These are phyloP conservation scores for Mnemiopsis leidyi DNA, from an alignment of 37 sponge, comb jelly and placozoan species.

Conservation along the genomic window DNA sequence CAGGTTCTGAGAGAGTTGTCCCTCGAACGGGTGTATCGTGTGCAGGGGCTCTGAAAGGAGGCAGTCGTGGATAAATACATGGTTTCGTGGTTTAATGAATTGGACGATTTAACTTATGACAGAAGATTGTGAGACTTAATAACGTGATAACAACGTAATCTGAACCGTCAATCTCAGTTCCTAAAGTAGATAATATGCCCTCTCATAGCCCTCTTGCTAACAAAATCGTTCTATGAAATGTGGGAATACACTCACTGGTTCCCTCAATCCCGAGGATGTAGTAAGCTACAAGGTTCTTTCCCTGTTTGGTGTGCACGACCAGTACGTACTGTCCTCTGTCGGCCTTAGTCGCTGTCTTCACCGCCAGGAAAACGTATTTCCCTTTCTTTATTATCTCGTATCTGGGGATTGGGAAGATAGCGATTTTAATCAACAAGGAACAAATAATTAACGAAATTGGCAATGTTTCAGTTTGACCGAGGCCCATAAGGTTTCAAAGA, in stretches of 20 bases:
- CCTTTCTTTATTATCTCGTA: slow-evolving; percentile 19
- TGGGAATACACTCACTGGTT: slow-evolving; percentile 23
- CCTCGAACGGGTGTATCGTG: not conserved
- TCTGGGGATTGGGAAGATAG: not conserved
- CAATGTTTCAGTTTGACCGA: not conserved
- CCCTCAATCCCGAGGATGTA: not conserved
- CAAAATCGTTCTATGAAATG: not conserved
- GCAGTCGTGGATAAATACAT: too few relatives aligned
- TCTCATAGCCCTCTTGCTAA: not conserved
- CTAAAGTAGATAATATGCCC: not conserved
- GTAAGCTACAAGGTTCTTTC: slow-evolving; percentile 38
- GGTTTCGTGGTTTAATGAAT: too few relatives aligned
- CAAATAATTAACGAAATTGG: too few relatives aligned
- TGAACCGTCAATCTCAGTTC: not conserved
- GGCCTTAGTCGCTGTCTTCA: not conserved
- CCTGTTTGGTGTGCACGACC: not conserved
- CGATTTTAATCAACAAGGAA: not conserved
- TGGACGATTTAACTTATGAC: not conserved
- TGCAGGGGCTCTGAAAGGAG: not conserved
- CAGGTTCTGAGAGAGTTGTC: not conserved
- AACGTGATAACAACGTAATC: too few relatives aligned
- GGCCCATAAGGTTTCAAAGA: not conserved
- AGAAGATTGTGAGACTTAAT: not conserved
- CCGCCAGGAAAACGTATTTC: not conserved
- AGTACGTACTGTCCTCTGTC: slow-evolving; percentile 48